Evolutionary conservation across 1,140 invertebrate species (phyloP), one percentile per base, ranked within the genome.

Genomic region (Glossosoma conforme): DNA sequence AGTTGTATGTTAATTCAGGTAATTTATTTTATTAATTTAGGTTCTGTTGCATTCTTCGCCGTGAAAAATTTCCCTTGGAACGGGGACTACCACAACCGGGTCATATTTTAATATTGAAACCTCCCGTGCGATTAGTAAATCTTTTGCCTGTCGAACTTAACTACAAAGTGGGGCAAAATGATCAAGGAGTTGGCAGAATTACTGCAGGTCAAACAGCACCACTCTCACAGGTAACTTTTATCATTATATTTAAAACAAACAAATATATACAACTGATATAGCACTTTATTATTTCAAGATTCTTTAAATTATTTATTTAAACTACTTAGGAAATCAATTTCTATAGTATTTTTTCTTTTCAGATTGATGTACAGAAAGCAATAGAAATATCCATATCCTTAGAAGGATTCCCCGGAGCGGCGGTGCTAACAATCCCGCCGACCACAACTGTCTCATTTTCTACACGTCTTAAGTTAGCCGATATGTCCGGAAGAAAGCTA

Each of bases 101-200:
- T 0, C 94, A 98, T 67, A 83, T 83, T 5, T 85, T 98, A 42
- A 84, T 81, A 4, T 69, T 98, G 17, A 66, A 91, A 47, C 87
- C 93, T 19, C 90, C 90, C 1, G 72, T 98, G 0, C 85, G 84
- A 13, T 61, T 98, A 63, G 79, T 80, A 20, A 90, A 88, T 79
- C 69, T 90, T 56, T 70, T 92, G 44, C 86, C 87, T 3, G 76
- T 86, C 49, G 87, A 89, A 63, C 61, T 91, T 36, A 70, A 78
- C 36, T 89, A 79, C 63, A 77, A 77, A 58, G 69, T 81, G n/a
- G 61, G 35, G 11, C 42, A 51, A 17, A 25, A 9, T 13, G 56
- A 58, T 32, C 52, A 44, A 33, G 33, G 43, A 5, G 48, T 40
- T 30, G 51, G 51, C 19, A 50, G 57, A 14, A 52, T 63, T 15